phyloP scores from a whole-genome alignment of 2,888 invertebrate genomes.

The Hypomecis atomaria region DNA sequence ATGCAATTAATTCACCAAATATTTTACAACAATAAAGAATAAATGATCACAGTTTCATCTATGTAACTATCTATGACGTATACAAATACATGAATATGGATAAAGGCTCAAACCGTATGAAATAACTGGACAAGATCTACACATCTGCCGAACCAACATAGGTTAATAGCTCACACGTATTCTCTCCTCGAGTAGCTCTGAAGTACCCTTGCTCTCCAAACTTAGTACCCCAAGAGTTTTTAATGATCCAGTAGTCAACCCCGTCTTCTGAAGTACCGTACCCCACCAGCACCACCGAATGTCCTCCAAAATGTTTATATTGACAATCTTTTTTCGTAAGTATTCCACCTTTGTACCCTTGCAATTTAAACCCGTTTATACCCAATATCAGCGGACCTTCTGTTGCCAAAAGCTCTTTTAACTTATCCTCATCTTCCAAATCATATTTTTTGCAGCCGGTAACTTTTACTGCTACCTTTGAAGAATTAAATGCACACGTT shows the following conservation, averaged over 20 bases:
- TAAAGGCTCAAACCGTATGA: too few species aligned
- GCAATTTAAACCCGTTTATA: neutral
- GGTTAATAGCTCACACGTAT: constrained; percentile 6
- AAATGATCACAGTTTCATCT: too few species aligned
- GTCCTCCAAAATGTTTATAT: neutral
- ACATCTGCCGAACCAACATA: neutral
- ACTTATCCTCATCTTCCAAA: constrained; percentile 9
- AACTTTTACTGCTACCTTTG: constrained; percentile 1
- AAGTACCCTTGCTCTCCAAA: constrained; percentile 27
- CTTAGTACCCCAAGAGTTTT: constrained; percentile 20
- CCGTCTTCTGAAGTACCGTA: constrained; percentile 24
- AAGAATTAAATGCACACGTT: neutral
- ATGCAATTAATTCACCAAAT: too few species aligned
- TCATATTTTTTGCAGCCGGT: constrained; percentile 9
- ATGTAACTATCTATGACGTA: too few species aligned
- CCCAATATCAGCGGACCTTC: constrained; percentile 16
- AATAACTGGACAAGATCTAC: neutral
- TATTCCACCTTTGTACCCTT: neutral
- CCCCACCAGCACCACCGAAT: constrained; percentile 24
- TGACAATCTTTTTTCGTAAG: neutral
- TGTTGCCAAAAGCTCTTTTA: constrained; percentile 14
- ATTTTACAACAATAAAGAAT: too few species aligned
- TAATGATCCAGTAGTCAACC: constrained; percentile 21
- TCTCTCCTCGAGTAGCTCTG: constrained; percentile 11
- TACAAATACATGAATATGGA: too few species aligned